Conservation (phyloP, 1,140 invertebrate genomes). For the Temnothorax nylanderi region DNA sequence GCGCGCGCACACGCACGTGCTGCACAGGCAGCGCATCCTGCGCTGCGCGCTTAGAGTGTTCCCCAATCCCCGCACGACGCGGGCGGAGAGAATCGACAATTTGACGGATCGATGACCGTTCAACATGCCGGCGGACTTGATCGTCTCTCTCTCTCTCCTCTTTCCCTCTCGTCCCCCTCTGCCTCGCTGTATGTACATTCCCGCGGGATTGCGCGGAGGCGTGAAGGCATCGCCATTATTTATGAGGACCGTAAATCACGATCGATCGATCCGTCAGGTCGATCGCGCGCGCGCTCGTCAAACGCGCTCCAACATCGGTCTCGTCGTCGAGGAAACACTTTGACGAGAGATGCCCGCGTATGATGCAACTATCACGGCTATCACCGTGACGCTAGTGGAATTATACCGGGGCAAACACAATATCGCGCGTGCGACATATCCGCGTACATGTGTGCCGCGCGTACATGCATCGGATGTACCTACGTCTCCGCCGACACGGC, state of each 20-base stretch:
- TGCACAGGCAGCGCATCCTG: not conserved
- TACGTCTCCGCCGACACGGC: not conserved
- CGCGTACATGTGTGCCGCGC: not conserved
- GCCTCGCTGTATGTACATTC: slow-evolving; percentile 26
- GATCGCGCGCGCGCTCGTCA: slow-evolving; percentile 11
- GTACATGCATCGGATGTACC: not conserved
- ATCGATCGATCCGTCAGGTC: slow-evolving; percentile 62
- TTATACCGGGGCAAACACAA: slow-evolving; percentile 52
- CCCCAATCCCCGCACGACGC: not conserved
- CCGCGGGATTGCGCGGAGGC: slow-evolving; percentile 41
- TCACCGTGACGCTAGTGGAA: slow-evolving; percentile 56
- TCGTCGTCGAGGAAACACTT: slow-evolving; percentile 65
- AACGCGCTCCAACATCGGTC: slow-evolving; percentile 57
- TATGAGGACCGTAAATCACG: slow-evolving; percentile 58
- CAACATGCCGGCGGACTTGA: slow-evolving; percentile 28
- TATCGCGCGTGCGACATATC: slow-evolving; percentile 27
- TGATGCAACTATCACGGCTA: slow-evolving; percentile 57
- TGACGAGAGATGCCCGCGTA: slow-evolving; percentile 45
- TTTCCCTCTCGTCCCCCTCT: slow-evolving; percentile 1
- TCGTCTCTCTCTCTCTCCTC: not conserved
- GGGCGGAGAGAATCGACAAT: slow-evolving; percentile 48
- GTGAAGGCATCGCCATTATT: slow-evolving; percentile 51
- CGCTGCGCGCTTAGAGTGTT: not conserved
- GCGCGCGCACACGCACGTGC: not conserved
- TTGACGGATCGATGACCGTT: slow-evolving; percentile 62